These are phyloP conservation scores for Sepiola atlantica DNA, from an alignment of 2,888 invertebrate genomes.

Conservation along the genomic window DNA sequence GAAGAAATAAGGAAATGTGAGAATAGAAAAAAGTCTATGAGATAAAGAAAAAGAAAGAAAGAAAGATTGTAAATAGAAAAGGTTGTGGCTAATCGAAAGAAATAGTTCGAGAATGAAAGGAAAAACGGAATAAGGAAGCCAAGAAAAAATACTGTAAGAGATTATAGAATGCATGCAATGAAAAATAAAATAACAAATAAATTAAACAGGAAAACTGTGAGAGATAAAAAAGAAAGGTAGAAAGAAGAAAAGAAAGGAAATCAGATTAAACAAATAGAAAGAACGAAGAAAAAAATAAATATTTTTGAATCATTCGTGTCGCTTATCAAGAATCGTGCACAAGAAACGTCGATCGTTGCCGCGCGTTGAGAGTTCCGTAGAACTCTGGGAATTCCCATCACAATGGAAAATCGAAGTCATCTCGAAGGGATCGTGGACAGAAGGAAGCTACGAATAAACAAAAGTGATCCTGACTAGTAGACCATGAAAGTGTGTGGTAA, in stretches of 20 bases:
- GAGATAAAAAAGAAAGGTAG: not conserved
- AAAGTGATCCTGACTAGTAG: not conserved
- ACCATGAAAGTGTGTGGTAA: conserved; percentile 32
- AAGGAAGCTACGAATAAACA: not conserved
- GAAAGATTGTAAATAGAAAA: no score
- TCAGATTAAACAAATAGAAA: not conserved
- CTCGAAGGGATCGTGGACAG: not conserved
- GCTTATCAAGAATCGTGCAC: not conserved
- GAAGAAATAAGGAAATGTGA: no score
- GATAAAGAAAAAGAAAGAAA: no score
- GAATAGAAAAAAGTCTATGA: no score
- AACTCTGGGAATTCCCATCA: not conserved
- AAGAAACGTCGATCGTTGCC: not conserved
- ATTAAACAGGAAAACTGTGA: no score
- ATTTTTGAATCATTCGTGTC: not conserved
- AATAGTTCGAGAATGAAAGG: no score
- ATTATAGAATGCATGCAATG: not conserved
- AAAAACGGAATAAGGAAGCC: not conserved
- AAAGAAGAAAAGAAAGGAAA: not conserved
- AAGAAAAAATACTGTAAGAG: not conserved
- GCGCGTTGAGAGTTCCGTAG: not conserved
- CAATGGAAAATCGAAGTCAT: not conserved
- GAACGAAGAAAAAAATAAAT: not conserved
- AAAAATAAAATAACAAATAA: no score
- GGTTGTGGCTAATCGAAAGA: no score